Conservation (phyloP, 30 jellyfish, hydroid and myxozoan genomes). For the Hydractinia symbiolongicarpus region DNA sequence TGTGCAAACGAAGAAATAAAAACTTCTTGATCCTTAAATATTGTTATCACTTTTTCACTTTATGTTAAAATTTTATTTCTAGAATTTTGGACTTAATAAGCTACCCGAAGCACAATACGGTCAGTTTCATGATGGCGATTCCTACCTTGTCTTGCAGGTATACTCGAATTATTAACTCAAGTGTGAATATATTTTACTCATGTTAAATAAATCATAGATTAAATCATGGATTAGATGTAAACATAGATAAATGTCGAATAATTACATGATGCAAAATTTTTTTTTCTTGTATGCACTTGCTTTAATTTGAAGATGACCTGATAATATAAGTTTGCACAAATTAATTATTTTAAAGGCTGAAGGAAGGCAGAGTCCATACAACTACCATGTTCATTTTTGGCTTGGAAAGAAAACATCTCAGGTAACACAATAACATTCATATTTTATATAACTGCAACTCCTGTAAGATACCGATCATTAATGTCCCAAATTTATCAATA, state of each 20-base stretch:
- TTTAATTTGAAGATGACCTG: too few relatives aligned
- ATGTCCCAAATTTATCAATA: too few relatives aligned
- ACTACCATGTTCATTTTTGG: constrained; percentile 89
- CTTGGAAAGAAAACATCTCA: constrained; percentile 92
- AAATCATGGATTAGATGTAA: neutral
- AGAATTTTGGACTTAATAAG: constrained; percentile 73
- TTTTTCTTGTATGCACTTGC: neutral
- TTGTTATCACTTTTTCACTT: too few relatives aligned
- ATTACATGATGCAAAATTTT: neutral
- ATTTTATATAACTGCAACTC: too few relatives aligned
- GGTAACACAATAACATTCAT: constrained; percentile 18
- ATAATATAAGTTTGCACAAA: too few relatives aligned
- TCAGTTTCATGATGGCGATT: constrained; percentile 83
- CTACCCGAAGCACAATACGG: constrained; percentile 69
- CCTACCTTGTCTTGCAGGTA: constrained; percentile 79
- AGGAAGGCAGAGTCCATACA: constrained; percentile 66
- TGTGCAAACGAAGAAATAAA: too few relatives aligned
- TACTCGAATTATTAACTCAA: neutral
- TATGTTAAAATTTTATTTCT: neutral
- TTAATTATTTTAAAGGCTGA: constrained; percentile 31
- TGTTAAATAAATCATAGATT: neutral
- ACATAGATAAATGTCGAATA: too few relatives aligned
- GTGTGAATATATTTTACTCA: neutral
- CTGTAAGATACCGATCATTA: too few relatives aligned
- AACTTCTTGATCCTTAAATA: too few relatives aligned